Evolutionary conservation across 2,113 vertebrate species (phyloP).

Genomic region (Falco punctatus): DNA sequence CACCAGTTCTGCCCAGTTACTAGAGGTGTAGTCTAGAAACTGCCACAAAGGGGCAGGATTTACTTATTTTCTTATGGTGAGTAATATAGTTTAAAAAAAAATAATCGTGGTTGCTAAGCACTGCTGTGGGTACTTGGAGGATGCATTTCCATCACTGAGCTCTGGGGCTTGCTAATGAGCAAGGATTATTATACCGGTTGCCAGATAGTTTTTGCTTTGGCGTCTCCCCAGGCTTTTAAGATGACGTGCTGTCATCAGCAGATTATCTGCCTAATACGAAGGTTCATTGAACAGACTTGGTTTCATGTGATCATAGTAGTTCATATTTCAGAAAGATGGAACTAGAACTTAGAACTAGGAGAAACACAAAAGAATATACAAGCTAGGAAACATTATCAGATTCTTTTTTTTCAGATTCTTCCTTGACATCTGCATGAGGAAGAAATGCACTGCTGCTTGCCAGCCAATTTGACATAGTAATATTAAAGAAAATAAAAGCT

Average conservation of each 20-base stretch:
- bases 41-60: constrained; percentile 51
- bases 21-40: background rate
- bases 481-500: background rate
- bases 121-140: background rate
- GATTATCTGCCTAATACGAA: background rate
- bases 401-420: background rate
- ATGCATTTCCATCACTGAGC: background rate
- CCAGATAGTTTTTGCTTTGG: background rate
- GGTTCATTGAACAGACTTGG: background rate
- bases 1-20: background rate
- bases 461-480: background rate
- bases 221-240: background rate
- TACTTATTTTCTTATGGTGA: background rate
- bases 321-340: background rate
- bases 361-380: background rate
- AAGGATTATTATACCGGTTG: background rate
- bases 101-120: background rate
- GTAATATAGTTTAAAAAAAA: background rate
- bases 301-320: background rate
- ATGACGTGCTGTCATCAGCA: background rate
- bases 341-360: background rate
- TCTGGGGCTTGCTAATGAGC: background rate
- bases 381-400: background rate
- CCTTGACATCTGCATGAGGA: background rate
- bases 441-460: background rate